Evolutionary conservation across 2,113 vertebrate genomes (phyloP).

Genomic region (Brachyhypopomus gauderio): DNA sequence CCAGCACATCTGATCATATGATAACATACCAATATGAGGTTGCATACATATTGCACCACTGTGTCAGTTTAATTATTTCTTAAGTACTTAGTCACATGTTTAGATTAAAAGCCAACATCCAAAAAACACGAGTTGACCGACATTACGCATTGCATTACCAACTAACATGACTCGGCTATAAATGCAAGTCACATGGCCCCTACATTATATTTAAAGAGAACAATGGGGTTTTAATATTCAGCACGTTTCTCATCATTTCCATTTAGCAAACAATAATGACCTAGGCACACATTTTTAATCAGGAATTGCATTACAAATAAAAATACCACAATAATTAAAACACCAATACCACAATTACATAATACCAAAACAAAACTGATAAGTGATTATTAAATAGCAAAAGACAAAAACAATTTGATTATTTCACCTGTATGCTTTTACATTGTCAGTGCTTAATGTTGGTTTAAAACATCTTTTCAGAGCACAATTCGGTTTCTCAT

Average conservation of each 20-base stretch:
- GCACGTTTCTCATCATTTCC: no score
- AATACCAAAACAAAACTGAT: no score
- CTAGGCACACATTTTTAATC: no score
- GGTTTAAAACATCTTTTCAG: neutral
- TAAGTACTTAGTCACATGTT: conserved; percentile 10
- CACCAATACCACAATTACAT: neutral
- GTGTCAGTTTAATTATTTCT: neutral
- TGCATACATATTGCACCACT: neutral
- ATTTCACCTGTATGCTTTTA: neutral
- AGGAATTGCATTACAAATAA: no score
- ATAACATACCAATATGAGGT: neutral
- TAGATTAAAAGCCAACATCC: neutral
- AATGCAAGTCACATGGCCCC: neutral
- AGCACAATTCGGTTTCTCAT: neutral
- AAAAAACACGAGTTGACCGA: neutral
- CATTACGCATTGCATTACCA: conserved; percentile 1
- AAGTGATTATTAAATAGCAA: neutral
- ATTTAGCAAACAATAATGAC: no score
- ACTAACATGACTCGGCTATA: neutral
- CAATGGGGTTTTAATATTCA: neutral
- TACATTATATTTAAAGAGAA: neutral
- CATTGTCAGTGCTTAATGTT: neutral
- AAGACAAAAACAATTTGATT: neutral
- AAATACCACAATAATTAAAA: no score
- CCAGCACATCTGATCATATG: neutral